A percentile compares a stretch with the other conserved stretches of the same genome.
These are phyloP conservation scores for Artemia sp. DNA, from an alignment of 2,888 invertebrate species.

Conservation along the genomic window DNA sequence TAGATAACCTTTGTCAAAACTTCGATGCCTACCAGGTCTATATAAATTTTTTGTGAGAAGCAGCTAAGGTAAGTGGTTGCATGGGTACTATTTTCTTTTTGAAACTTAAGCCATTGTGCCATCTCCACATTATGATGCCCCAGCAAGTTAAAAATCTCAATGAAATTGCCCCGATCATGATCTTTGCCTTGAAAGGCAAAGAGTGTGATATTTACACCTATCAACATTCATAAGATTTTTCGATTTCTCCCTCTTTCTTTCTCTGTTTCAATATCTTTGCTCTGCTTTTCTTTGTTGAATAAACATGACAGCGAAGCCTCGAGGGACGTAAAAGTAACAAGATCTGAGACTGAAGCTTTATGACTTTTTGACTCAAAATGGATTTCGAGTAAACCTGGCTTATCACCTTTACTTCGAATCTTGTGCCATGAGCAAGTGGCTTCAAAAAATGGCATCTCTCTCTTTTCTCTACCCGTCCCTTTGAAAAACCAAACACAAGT, in stretches of 20 bases:
- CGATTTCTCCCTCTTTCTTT: conserved; percentile 4
- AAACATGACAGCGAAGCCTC: background rate
- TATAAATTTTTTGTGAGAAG: background rate
- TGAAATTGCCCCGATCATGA: background rate
- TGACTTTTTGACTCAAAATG: background rate
- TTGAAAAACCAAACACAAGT: background rate
- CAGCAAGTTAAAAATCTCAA: background rate
- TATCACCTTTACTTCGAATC: background rate
- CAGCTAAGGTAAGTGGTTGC: background rate
- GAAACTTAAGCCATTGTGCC: background rate
- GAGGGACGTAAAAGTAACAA: background rate
- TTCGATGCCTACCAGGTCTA: background rate
- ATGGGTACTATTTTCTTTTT: background rate
- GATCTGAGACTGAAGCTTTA: background rate
- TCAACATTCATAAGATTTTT: background rate
- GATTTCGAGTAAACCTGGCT: background rate
- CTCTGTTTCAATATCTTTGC: background rate
- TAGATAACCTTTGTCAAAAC: background rate
- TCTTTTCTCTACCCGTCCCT: background rate
- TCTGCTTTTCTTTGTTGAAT: background rate
- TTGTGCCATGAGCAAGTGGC: background rate
- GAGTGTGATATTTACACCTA: background rate
- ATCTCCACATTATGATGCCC: background rate
- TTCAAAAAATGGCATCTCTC: background rate
- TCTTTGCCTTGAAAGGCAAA: background rate